A percentile compares a stretch with the other conserved stretches of the same genome.
Evolutionary conservation across 2,888 invertebrate species (phyloP).

Genomic region (Limenitis camilla): DNA sequence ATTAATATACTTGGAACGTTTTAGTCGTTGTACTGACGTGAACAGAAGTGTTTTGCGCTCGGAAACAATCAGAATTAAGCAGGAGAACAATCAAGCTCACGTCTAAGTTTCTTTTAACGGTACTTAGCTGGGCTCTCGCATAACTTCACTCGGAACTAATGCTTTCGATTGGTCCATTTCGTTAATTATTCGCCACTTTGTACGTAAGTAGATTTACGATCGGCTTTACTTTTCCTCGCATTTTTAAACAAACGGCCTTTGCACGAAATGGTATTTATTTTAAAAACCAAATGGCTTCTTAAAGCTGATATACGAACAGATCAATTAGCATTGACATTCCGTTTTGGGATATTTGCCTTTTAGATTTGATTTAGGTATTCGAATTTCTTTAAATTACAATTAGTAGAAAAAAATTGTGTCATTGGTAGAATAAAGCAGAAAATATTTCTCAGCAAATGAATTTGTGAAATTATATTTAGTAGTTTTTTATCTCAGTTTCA

Average conservation of each 20-base stretch:
- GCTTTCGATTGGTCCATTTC: constrained; percentile 72
- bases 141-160: constrained; percentile 68
- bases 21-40: constrained; percentile 53
- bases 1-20: constrained; percentile 65
- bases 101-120: constrained; percentile 74
- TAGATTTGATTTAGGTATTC: no score
- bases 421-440: no score
- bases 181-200: constrained; percentile 74
- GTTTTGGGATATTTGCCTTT: background rate
- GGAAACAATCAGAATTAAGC: constrained; percentile 71
- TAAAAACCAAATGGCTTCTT: constrained; percentile 22
- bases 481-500: no score
- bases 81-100: constrained; percentile 65
- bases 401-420: no score
- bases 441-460: no score
- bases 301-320: constrained; percentile 9
- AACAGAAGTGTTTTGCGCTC: constrained; percentile 58
- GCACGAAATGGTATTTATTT: constrained; percentile 31
- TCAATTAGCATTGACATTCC: constrained; percentile 14
- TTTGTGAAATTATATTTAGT: no score
- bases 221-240: constrained; percentile 45
- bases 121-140: constrained; percentile 63
- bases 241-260: constrained; percentile 45
- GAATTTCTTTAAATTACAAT: no score
- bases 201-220: constrained; percentile 72